Evolutionary conservation across 2,888 invertebrate genomes (phyloP).

Genomic region (Oligia latruncula): DNA sequence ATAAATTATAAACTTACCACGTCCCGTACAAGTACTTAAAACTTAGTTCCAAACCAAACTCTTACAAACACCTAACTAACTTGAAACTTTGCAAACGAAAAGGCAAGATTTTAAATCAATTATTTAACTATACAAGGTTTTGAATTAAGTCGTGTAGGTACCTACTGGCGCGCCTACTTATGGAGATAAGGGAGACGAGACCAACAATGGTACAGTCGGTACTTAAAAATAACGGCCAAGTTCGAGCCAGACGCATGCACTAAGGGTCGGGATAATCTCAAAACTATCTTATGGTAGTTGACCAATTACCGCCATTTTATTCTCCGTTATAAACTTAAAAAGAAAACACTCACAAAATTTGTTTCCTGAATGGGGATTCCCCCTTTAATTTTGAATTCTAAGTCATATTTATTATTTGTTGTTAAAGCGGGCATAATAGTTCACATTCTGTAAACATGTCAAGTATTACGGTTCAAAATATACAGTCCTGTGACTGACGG

Average conservation of each 20-base stretch:
- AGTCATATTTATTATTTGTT: background rate
- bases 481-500: background rate
- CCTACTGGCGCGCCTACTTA: background rate
- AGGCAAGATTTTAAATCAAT: conserved; percentile 56
- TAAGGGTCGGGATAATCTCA: background rate
- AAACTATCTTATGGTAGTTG: background rate
- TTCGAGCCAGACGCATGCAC: too few relatives aligned
- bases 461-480: too few relatives aligned
- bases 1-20: conserved; percentile 52
- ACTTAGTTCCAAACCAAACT: conserved; percentile 44
- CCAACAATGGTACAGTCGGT: conserved; percentile 28
- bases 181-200: conserved; percentile 28
- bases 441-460: too few relatives aligned
- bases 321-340: background rate
- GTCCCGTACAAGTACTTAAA: conserved; percentile 43
- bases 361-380: background rate
- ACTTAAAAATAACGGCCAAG: conserved; percentile 3
- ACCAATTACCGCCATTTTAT: background rate
- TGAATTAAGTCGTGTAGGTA: conserved; percentile 19
- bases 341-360: background rate
- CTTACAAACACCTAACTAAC: conserved; percentile 39
- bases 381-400: too few relatives aligned
- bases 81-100: conserved; percentile 48
- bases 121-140: conserved; percentile 50
- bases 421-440: background rate